Evolutionary conservation across 2,888 invertebrate genomes (phyloP).

Genomic region (Andrena praecox): DNA sequence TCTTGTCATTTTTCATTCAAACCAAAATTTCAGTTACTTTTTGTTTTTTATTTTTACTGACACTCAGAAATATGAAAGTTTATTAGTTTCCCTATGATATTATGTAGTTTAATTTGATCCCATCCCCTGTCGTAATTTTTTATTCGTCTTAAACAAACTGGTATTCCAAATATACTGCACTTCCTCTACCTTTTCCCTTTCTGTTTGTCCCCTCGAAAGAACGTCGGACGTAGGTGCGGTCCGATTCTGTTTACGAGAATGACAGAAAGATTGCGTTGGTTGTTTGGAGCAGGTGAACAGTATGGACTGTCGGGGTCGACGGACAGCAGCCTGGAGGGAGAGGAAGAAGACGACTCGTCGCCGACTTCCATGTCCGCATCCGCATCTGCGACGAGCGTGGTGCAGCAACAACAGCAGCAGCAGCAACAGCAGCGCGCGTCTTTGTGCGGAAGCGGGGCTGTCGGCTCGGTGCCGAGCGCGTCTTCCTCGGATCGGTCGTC

Average conservation of each 20-base stretch:
- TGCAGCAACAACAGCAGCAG: slow-evolving; percentile 25
- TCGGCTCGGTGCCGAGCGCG: slow-evolving; percentile 81
- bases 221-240: no score
- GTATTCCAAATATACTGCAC: no score
- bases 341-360: slow-evolving; percentile 26
- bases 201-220: no score
- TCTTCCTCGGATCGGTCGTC: slow-evolving; percentile 82
- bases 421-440: slow-evolving; percentile 65
- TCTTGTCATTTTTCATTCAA: no score
- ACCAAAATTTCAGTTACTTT: no score
- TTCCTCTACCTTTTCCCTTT: no score
- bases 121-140: no score
- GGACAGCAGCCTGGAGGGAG: slow-evolving; percentile 19
- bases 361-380: slow-evolving; percentile 11
- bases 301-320: slow-evolving; percentile 32
- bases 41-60: no score
- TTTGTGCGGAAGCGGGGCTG: slow-evolving; percentile 77
- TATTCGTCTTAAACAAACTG: no score
- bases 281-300: slow-evolving; percentile 42
- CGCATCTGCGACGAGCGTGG: slow-evolving; percentile 8
- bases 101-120: no score
- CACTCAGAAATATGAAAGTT: no score
- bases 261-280: not conserved
- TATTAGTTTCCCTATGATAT: no score
- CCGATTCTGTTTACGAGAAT: not conserved